Conservation (phyloP, 2,797 vertebrate species). For the Gallinago nigripennis region DNA sequence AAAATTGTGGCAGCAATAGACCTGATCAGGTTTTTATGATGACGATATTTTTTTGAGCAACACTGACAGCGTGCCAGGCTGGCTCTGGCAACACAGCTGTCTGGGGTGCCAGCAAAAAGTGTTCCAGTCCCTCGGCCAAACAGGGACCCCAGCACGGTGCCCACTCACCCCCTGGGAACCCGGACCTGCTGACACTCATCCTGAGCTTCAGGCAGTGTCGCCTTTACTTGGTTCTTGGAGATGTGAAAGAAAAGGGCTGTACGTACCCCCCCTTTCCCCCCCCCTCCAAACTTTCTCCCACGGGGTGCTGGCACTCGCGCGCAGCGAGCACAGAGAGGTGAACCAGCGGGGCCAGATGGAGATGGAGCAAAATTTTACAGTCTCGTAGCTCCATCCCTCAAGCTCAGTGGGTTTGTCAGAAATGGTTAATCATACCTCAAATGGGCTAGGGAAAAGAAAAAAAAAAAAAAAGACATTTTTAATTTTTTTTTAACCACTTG, state of each 20-base stretch:
- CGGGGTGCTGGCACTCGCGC: fast-evolving
- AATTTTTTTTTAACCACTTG: not conserved
- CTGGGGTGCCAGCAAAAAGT: not conserved
- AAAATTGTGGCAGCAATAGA: not conserved
- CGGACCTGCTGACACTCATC: too few relatives aligned
- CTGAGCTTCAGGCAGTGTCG: not conserved
- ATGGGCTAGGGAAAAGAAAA: not conserved
- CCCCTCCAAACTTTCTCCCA: not conserved
- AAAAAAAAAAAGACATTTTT: not conserved
- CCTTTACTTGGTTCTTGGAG: not conserved
- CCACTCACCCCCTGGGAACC: fast-evolving
- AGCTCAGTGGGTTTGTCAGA: constrained; percentile 63
- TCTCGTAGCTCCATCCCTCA: constrained; percentile 15
- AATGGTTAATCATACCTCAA: constrained; percentile 51
- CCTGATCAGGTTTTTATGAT: not conserved
- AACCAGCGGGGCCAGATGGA: constrained; percentile 53
- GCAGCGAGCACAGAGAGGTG: not conserved
- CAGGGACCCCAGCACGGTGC: not conserved
- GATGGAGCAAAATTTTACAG: not conserved
- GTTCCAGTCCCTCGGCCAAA: not conserved
- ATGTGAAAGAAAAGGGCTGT: not conserved
- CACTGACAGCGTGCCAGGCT: not conserved
- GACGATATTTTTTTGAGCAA: not conserved
- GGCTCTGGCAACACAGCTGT: not conserved
- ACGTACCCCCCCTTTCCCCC: fast-evolving